phyloP scores from a whole-genome alignment of 2,113 vertebrate genomes.

The Sciurus niger region DNA sequence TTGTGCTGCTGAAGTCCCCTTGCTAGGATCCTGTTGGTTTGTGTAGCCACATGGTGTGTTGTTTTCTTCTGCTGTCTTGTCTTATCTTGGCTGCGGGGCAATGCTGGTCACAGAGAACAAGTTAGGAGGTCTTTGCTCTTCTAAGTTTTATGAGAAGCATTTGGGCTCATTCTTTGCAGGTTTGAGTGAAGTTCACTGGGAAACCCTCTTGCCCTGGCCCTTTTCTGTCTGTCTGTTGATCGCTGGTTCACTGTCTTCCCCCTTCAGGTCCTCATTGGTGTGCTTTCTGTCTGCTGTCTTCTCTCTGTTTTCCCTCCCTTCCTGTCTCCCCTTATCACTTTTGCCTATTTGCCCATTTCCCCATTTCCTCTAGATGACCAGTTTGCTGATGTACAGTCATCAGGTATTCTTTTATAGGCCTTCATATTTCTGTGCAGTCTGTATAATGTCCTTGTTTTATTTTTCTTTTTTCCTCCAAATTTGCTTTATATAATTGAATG shows the following conservation, averaged over 20 bases:
- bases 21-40: no score
- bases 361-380: no score
- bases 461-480: constrained; percentile 72
- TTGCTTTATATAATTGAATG: constrained; percentile 85
- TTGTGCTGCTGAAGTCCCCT: not conserved
- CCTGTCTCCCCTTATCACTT: no score
- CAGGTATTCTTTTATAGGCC: not conserved
- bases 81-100: no score
- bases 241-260: not conserved
- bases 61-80: no score
- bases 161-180: not conserved
- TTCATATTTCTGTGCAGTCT: not conserved
- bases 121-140: no score
- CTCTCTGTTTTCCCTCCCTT: no score
- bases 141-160: no score
- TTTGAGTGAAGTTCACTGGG: not conserved
- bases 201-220: not conserved
- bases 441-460: not conserved
- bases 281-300: no score
- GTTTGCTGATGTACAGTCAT: not conserved
- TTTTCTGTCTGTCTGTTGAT: not conserved
- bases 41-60: no score
- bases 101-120: no score
- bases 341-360: no score
- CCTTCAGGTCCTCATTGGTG: not conserved